Evolutionary conservation across 2,888 invertebrate species (phyloP), one percentile per base, ranked within the genome.

Genomic region (Noctua fimbriata): DNA sequence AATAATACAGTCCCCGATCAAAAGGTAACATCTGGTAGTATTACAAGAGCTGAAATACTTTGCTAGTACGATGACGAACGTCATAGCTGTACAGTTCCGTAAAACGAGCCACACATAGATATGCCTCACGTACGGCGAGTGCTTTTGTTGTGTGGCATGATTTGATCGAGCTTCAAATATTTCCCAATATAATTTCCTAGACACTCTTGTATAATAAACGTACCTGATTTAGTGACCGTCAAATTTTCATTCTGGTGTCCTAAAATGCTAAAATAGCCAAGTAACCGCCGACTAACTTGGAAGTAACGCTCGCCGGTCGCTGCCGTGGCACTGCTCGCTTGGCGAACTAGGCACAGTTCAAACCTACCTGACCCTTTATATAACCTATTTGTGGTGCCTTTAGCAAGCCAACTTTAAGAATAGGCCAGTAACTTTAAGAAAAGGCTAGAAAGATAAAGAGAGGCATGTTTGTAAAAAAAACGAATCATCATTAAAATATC

Each of bases 1-100:
- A 82, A 73, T 44, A 52, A 67, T 36, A 71, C 18, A 28, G n/a
- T 16, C 44, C 44, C 18, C 47, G 9, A 75, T 75, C n/a, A 71
- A 76, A 71, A 76, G 75, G 21, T 47, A 65, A 52, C 70, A 81
- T 74, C 58, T 66, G 49, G 47, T 14, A 44, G 28, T 28, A 58
- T 44, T 52, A 32, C 9, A 7, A 14, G 44, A 14, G 47, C 28
- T 44, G 10, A 32, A 49, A 73, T 36, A 21, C 32, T 60, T 55
- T 1, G 36, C 32, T 18, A 41, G 47, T 41, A 12, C 16, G n/a
- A 72, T 69, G 63, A 41, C 0, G 3, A 32, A 41, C 16, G n/a
- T 12, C 7, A 76, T 58, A 16, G 24, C 47, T 24, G 63, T 32
- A 32, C 60, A 16, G 16, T 28, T 28, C 1, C 16, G 2, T 60